A percentile compares a stretch with the other conserved stretches of the same genome.
Conservation (phyloP, 2,888 invertebrate genomes). For the Drosophila atripex region DNA sequence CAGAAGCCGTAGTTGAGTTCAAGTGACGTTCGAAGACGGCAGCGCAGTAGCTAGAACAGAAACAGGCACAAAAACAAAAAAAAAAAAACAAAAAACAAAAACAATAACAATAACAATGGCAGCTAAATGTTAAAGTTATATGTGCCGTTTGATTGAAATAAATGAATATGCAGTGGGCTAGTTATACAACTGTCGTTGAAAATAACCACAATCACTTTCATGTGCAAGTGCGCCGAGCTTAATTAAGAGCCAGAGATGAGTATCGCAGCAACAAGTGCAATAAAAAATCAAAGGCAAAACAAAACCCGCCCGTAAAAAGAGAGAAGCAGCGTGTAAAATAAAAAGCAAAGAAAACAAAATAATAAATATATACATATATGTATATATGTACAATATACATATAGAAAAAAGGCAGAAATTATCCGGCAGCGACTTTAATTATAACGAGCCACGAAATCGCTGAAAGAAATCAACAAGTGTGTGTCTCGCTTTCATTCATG, state of each 20-base stretch:
- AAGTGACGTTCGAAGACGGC: constrained; percentile 64
- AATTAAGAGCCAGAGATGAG: constrained; percentile 50
- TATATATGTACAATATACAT: neutral
- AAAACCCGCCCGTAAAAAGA: constrained; percentile 31
- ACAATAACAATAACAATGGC: constrained; percentile 38
- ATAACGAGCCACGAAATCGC: constrained; percentile 38
- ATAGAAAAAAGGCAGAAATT: constrained; percentile 11
- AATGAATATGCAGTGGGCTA: constrained; percentile 66
- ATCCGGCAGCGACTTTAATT: constrained; percentile 42
- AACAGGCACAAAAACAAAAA: neutral
- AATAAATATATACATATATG: constrained; percentile 31
- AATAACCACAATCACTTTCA: constrained; percentile 37
- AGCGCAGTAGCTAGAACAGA: constrained; percentile 8
- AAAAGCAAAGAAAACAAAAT: constrained; percentile 36
- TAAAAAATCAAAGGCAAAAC: constrained; percentile 46
- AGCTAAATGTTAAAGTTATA: constrained; percentile 38
- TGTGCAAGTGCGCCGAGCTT: constrained; percentile 51
- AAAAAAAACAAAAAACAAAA: constrained; percentile 31
- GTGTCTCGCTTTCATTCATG: constrained; percentile 74
- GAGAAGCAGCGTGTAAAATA: constrained; percentile 37
- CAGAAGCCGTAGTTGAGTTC: constrained; percentile 76
- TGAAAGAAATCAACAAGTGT: constrained; percentile 72
- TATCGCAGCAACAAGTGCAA: constrained; percentile 46
- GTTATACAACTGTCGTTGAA: constrained; percentile 37
- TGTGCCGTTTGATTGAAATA: constrained; percentile 62